A percentile compares a stretch with the other conserved stretches of the same genome.
Conservation (phyloP, 1,140 invertebrate species). For the Eumeta japonica region DNA sequence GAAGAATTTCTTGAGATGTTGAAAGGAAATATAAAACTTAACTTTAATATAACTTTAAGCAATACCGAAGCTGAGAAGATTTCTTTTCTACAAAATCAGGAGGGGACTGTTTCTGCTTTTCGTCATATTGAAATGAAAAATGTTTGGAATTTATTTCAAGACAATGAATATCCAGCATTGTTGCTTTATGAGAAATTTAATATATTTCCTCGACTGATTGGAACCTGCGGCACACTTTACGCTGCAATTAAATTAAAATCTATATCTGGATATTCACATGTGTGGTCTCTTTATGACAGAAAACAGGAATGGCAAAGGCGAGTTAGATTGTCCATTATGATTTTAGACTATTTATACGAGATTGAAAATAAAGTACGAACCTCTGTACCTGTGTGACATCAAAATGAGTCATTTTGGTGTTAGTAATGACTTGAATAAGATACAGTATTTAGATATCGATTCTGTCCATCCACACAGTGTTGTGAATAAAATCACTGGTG, state of each 20-base stretch:
- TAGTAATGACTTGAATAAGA: constrained; percentile 45
- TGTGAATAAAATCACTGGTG: too few relatives aligned
- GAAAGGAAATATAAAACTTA: constrained; percentile 49
- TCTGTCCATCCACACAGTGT: constrained; percentile 53
- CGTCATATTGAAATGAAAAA: constrained; percentile 62
- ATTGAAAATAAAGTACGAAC: constrained; percentile 60
- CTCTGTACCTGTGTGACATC: constrained; percentile 66
- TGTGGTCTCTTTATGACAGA: constrained; percentile 38
- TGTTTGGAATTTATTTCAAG: constrained; percentile 63
- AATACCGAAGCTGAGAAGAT: constrained; percentile 49
- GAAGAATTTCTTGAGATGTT: constrained; percentile 57
- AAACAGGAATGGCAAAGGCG: constrained; percentile 52
- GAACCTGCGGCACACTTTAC: constrained; percentile 64
- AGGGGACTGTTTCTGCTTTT: constrained; percentile 5
- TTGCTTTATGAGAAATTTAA: constrained; percentile 60
- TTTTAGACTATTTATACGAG: constrained; percentile 62
- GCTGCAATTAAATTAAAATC: constrained; percentile 63
- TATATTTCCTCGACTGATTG: constrained; percentile 65
- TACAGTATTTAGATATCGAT: constrained; percentile 65
- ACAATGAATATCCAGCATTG: constrained; percentile 67
- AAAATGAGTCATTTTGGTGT: constrained; percentile 69
- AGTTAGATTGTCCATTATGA: constrained; percentile 59
- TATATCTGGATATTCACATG: constrained; percentile 29
- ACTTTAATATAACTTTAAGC: constrained; percentile 56
- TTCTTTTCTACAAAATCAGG: constrained; percentile 14